Evolutionary conservation across 2,113 vertebrate genomes (phyloP).

Genomic region (Columbina picui): DNA sequence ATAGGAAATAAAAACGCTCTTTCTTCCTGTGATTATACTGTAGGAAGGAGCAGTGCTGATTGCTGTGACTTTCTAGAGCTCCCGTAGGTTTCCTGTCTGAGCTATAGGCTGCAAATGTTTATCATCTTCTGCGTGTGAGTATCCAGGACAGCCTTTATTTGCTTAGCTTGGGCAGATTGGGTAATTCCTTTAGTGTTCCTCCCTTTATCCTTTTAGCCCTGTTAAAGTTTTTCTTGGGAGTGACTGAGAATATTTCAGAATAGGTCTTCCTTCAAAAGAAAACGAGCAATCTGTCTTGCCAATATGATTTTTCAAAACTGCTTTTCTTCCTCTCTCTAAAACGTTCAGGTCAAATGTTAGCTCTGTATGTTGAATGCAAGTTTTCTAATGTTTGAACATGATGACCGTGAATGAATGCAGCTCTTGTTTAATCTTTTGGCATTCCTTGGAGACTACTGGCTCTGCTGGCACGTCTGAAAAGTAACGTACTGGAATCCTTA

Average conservation of each 20-base stretch:
- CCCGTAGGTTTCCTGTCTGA: not conserved
- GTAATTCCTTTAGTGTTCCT: not conserved
- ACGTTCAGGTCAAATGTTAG: slow-evolving; percentile 40
- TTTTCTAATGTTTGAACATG: slow-evolving; percentile 45
- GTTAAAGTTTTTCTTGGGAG: slow-evolving; percentile 31
- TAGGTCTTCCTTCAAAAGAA: slow-evolving; percentile 7
- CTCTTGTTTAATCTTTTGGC: slow-evolving; percentile 65
- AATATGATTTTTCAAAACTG: slow-evolving; percentile 13
- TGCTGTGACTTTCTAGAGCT: not conserved
- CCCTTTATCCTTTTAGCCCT: not conserved
- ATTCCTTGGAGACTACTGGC: slow-evolving; percentile 29
- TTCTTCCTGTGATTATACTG: not conserved
- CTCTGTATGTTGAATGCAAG: slow-evolving; percentile 39
- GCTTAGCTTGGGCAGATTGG: not conserved
- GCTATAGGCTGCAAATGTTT: not conserved
- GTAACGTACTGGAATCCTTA: slow-evolving; percentile 38
- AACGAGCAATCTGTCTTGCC: not conserved
- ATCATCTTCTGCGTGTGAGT: not conserved
- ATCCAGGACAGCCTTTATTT: not conserved
- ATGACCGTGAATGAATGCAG: slow-evolving; percentile 37
- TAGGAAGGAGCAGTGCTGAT: not conserved
- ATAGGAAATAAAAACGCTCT: not conserved
- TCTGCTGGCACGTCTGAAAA: slow-evolving; percentile 11
- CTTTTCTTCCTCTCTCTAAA: slow-evolving; percentile 25
- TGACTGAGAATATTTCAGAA: not conserved